These are phyloP conservation scores for Heliconius hermathena DNA, from an alignment of 1,140 invertebrate species.

Conservation along the genomic window DNA sequence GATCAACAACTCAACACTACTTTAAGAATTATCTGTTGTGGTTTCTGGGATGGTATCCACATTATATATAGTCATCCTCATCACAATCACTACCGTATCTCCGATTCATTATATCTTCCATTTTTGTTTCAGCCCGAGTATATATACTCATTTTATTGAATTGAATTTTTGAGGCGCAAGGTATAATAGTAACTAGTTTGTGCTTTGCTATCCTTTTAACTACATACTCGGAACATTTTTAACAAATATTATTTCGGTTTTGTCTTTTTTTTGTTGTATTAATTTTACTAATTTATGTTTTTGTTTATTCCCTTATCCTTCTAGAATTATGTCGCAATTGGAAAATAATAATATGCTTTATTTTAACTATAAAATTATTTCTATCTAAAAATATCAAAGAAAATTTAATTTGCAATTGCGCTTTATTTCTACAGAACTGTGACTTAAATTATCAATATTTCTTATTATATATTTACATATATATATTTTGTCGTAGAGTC, in stretches of 20 bases:
- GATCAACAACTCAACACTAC: not conserved
- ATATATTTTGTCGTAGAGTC: slow-evolving; percentile 84
- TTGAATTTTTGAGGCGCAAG: slow-evolving; percentile 43
- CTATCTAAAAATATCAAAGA: not conserved
- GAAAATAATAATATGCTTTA: not conserved
- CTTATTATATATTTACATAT: slow-evolving; percentile 24
- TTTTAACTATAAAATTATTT: not conserved
- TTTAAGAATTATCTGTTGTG: not conserved
- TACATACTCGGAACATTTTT: slow-evolving; percentile 13
- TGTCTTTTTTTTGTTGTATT: slow-evolving; percentile 36
- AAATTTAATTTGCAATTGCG: not conserved
- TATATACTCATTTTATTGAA: slow-evolving; percentile 83
- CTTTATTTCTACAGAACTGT: not conserved
- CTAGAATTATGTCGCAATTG: slow-evolving; percentile 3
- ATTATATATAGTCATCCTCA: slow-evolving; percentile 43
- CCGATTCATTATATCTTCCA: slow-evolving; percentile 47
- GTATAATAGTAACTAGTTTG: slow-evolving; percentile 44
- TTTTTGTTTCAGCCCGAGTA: slow-evolving; percentile 82
- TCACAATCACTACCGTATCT: slow-evolving; percentile 35
- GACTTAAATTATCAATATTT: not conserved
- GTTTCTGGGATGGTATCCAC: not conserved
- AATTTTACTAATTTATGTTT: slow-evolving; percentile 13
- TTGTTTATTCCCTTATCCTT: not conserved
- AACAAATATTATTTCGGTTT: slow-evolving; percentile 45
- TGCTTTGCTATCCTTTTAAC: slow-evolving; percentile 29